Evolutionary conservation across 2,888 invertebrate species (phyloP).

Genomic region (Drosophila barbarae): DNA sequence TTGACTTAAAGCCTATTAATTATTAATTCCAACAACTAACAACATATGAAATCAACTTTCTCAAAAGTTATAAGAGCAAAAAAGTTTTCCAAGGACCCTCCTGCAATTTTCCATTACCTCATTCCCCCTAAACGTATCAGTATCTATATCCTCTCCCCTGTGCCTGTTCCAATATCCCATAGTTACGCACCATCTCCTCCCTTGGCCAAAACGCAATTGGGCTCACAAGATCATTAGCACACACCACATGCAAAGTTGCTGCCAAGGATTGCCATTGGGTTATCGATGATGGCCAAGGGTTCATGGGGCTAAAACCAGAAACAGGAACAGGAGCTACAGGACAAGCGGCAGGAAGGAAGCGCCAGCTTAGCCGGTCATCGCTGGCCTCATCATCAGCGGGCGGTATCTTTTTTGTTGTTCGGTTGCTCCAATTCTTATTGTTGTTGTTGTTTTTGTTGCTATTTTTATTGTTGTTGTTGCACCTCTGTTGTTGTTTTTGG

Average conservation of each 20-base stretch:
- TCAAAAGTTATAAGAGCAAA: no score
- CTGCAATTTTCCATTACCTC: neutral
- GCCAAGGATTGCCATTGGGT: conserved; percentile 21
- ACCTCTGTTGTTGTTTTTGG: conserved; percentile 2
- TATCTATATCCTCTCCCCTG: neutral
- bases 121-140: neutral
- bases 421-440: conserved; percentile 14
- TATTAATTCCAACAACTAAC: neutral
- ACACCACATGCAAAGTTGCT: conserved; percentile 25
- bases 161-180: neutral
- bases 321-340: neutral
- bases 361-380: conserved; percentile 36
- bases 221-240: conserved; percentile 33
- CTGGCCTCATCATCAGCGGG: conserved; percentile 27
- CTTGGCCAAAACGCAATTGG: conserved; percentile 1
- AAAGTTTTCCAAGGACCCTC: neutral
- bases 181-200: neutral
- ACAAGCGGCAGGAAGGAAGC: conserved; percentile 21
- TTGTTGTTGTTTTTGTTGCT: neutral
- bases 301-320: conserved; percentile 6
- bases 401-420: conserved; percentile 10
- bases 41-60: neutral
- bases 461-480: neutral
- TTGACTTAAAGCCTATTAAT: neutral
- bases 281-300: conserved; percentile 1